Evolutionary conservation across 1,140 invertebrate genomes (phyloP), one percentile per base, ranked within the genome.

Genomic region (Caenorhabditis latens): DNA sequence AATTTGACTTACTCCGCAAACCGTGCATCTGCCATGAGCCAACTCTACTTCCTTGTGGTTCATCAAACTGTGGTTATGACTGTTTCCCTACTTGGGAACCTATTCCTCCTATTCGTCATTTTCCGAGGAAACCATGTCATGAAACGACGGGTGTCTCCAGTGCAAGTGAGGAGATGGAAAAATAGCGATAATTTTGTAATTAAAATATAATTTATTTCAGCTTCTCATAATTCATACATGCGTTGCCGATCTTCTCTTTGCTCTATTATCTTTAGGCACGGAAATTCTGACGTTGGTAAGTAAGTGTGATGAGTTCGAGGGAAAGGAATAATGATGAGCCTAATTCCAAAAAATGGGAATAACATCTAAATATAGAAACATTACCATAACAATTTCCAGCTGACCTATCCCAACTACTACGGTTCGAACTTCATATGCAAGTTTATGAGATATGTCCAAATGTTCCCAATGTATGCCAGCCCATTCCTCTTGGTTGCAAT

Each of bases 161-260:
- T 91, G 16, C 91, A 91, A 86, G 91, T 91, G 75, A 63, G 85
- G 24, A 9, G 3, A 65, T 32, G 65, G n/a, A n/a, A n/a, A n/a
- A 16, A 7, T 2, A 6, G 32, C 32, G 32, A 2, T 32, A 32
- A 32, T 48, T n/a, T 4, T 79, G 7, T 5, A 79, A 57, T 8
- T 58, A 5, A 9, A 90, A 46, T 21, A 67, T 24, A 46, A 40
- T 24, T 11, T 11, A 50, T 89, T 91, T 84, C 87, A 91, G 91
- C 84, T 91, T 48, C 86, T 91, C 16, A 87, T 91, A 24, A 88
- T 93, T 79, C 93, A 94, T 85, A 90, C 93, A n/a, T 93, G 93
- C 79, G 90, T 93, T 46, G 93, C 93, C 14, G 93, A 94, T 87
- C 88, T 94, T 14, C 89, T 93, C 43, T 93, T 94, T 43, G 93